Conservation (phyloP, 2,888 invertebrate species). For the Sarcophaga caerulescens region DNA sequence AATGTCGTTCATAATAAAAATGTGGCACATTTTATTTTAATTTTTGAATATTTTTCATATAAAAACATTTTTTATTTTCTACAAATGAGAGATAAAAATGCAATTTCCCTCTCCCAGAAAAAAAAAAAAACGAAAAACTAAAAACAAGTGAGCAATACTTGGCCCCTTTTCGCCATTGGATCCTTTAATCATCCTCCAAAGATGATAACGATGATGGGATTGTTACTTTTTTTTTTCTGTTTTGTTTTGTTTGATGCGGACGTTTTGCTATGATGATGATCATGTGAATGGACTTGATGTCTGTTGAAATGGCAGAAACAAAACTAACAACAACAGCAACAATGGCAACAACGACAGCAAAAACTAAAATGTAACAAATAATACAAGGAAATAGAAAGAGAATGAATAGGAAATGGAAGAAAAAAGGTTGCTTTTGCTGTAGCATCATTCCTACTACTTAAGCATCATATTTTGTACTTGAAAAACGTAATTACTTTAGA, state of each 20-base stretch:
- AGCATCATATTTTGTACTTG: slow-evolving; percentile 67
- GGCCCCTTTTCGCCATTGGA: slow-evolving; percentile 38
- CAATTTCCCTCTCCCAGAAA: slow-evolving; percentile 53
- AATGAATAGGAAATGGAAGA: slow-evolving; percentile 1
- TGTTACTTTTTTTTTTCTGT: not conserved
- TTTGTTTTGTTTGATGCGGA: slow-evolving; percentile 21
- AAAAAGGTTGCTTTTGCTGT: slow-evolving; percentile 45
- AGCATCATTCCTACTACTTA: slow-evolving; percentile 53
- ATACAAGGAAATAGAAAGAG: slow-evolving; percentile 25
- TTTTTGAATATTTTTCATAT: slow-evolving; percentile 51
- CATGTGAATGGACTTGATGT: slow-evolving; percentile 65
- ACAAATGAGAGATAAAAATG: slow-evolving; percentile 57
- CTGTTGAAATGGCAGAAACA: slow-evolving; percentile 62
- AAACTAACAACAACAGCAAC: slow-evolving; percentile 43
- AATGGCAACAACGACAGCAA: slow-evolving; percentile 31
- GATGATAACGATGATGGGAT: slow-evolving; percentile 28
- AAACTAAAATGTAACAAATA: slow-evolving; percentile 31
- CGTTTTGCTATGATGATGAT: slow-evolving; percentile 14
- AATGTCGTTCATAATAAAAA: slow-evolving; percentile 66
- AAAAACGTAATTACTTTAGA: slow-evolving; percentile 79
- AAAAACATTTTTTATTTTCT: not conserved
- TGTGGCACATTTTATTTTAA: slow-evolving; percentile 68
- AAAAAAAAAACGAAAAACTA: not conserved
- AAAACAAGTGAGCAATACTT: not conserved
- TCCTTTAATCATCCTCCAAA: slow-evolving; percentile 41